Conservation (phyloP, 2,113 vertebrate species). For the Spea bombifrons region DNA sequence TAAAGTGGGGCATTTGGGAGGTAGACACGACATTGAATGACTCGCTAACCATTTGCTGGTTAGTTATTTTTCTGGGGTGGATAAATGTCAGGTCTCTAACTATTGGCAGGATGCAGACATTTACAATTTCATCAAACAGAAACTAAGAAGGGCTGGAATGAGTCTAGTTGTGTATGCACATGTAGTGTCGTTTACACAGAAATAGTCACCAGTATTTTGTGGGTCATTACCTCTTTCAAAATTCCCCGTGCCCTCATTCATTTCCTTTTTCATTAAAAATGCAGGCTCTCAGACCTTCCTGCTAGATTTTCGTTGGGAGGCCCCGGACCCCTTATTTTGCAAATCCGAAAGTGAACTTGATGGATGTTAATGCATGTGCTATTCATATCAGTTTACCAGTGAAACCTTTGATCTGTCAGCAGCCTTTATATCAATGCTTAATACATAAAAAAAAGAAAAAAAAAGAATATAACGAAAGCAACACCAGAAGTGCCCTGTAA, state of each 20-base stretch:
- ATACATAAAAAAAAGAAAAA: conserved; percentile 57
- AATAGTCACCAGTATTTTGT: conserved; percentile 62
- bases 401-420: conserved; percentile 83
- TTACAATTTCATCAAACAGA: neutral
- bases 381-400: conserved; percentile 83
- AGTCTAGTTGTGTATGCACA: neutral
- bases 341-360: conserved; percentile 84
- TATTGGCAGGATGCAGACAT: neutral
- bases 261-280: conserved; percentile 67
- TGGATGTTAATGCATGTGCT: conserved; percentile 82
- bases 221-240: conserved; percentile 68
- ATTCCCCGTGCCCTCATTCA: conserved; percentile 66
- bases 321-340: conserved; percentile 75
- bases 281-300: conserved; percentile 65
- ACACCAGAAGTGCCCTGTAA: neutral
- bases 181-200: conserved; percentile 38
- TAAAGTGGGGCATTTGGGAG: too few species aligned
- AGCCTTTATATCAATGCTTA: conserved; percentile 70
- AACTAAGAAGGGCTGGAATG: neutral
- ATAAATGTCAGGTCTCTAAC: neutral
- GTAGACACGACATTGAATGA: too few species aligned
- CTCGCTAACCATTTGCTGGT: too few species aligned
- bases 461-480: conserved; percentile 62
- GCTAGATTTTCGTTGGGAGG: conserved; percentile 80
- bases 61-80: too few species aligned